These are phyloP conservation scores for Etheostoma perlongum DNA, from an alignment of 2,797 vertebrate species.

Conservation along the genomic window DNA sequence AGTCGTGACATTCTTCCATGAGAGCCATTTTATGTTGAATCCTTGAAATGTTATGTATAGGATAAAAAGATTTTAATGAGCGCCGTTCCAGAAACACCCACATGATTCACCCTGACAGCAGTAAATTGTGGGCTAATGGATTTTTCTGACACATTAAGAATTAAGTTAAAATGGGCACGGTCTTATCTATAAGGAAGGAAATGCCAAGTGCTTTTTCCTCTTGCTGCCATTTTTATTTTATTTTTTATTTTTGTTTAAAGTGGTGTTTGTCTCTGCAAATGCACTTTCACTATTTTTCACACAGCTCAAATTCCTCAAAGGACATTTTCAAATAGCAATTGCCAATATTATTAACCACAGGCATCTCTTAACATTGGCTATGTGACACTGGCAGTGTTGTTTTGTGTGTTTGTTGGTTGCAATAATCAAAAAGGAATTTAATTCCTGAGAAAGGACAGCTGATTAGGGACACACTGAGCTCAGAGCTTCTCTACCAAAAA, in stretches of 20 bases:
- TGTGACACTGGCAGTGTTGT: slow-evolving; percentile 6
- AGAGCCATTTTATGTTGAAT: slow-evolving; percentile 42
- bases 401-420: slow-evolving; percentile 1
- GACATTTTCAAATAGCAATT: neutral
- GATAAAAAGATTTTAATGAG: slow-evolving; percentile 73
- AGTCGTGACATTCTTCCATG: slow-evolving; percentile 34
- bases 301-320: neutral
- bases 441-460: neutral
- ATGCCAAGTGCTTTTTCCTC: slow-evolving; percentile 33
- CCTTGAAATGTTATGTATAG: slow-evolving; percentile 60
- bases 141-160: slow-evolving; percentile 59
- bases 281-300: slow-evolving; percentile 18
- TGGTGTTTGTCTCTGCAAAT: slow-evolving; percentile 25
- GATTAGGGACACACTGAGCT: neutral
- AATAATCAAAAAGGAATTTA: slow-evolving; percentile 13
- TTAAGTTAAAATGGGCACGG: slow-evolving; percentile 50
- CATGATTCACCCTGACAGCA: slow-evolving; percentile 47
- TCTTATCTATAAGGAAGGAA: slow-evolving; percentile 40
- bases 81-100: slow-evolving; percentile 53
- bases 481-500: neutral
- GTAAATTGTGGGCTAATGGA: slow-evolving; percentile 66
- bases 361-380: neutral
- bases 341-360: neutral
- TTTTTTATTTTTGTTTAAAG: slow-evolving; percentile 14
- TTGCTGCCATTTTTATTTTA: slow-evolving; percentile 9